Percentiles rank a stretch among this genome's conserved stretches.
These are phyloP conservation scores for Caenorhabditis sp. DNA, from an alignment of 2,888 invertebrate genomes.

Conservation along the genomic window DNA sequence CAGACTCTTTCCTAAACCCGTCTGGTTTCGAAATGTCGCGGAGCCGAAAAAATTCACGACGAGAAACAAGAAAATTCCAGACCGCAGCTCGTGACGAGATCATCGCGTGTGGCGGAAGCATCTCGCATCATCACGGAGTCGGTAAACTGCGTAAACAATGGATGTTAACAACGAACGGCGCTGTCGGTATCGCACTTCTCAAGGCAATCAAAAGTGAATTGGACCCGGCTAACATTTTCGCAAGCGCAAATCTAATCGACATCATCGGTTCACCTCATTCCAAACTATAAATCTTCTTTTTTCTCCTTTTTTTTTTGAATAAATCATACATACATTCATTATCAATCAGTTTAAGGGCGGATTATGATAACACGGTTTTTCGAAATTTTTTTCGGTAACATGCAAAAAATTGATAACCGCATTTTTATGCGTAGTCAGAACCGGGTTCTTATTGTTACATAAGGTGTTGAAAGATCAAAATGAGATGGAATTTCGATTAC, in stretches of 20 bases:
- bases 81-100: constrained; percentile 89
- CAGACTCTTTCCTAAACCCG: background rate
- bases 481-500: no score
- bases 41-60: background rate
- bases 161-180: constrained; percentile 85
- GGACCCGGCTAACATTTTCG: constrained; percentile 94
- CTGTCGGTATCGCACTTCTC: constrained; percentile 81
- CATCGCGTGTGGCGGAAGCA: constrained; percentile 85
- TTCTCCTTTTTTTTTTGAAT: background rate
- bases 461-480: no score
- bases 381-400: no score
- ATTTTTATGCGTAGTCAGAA: no score
- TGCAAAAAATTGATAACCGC: no score
- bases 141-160: constrained; percentile 84
- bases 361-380: no score
- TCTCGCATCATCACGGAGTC: constrained; percentile 92
- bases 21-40: no score
- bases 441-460: no score
- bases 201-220: constrained; percentile 84
- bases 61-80: constrained; percentile 68
- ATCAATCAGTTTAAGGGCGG: no score
- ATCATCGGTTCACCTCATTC: constrained; percentile 49
- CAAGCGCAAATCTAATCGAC: constrained; percentile 81
- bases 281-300: constrained; percentile 38
- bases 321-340: background rate